Conservation (phyloP, 2,888 invertebrate species). For the Apocheima hispidaria region DNA sequence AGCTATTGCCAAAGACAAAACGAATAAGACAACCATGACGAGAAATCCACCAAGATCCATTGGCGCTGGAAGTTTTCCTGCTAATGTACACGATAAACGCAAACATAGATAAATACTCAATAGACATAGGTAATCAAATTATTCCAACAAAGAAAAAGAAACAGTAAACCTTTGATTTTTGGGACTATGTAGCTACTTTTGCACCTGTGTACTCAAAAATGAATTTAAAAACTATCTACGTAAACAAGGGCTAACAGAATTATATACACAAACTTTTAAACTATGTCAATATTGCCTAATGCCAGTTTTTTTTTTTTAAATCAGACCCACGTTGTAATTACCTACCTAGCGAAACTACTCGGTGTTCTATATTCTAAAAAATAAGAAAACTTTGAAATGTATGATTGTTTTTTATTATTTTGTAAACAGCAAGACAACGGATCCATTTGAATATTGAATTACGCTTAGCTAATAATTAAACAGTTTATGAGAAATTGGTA, state of each 20-base stretch:
- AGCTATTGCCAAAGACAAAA: neutral
- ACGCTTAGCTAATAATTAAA: constrained; percentile 10
- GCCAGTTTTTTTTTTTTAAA: too few relatives aligned
- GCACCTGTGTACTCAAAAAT: too few relatives aligned
- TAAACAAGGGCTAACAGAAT: too few relatives aligned
- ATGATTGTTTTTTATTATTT: constrained; percentile 1
- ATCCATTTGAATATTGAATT: neutral
- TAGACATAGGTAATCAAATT: too few relatives aligned
- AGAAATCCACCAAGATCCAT: constrained; percentile 54
- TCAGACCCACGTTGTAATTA: too few relatives aligned
- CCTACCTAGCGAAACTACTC: neutral
- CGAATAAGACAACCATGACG: constrained; percentile 52
- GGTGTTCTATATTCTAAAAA: neutral
- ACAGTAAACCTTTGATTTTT: too few relatives aligned
- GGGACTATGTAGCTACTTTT: too few relatives aligned
- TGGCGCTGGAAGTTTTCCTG: constrained; percentile 38
- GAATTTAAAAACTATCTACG: too few relatives aligned
- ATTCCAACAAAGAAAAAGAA: too few relatives aligned
- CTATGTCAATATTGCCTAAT: too few relatives aligned
- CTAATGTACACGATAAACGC: neutral
- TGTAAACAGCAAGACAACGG: neutral
- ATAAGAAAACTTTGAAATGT: neutral
- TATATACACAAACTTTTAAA: too few relatives aligned
- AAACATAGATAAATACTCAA: too few relatives aligned
- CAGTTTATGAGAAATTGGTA: neutral